phyloP scores from a whole-genome alignment of 2,797 vertebrate genomes.

The Lates japonicus region DNA sequence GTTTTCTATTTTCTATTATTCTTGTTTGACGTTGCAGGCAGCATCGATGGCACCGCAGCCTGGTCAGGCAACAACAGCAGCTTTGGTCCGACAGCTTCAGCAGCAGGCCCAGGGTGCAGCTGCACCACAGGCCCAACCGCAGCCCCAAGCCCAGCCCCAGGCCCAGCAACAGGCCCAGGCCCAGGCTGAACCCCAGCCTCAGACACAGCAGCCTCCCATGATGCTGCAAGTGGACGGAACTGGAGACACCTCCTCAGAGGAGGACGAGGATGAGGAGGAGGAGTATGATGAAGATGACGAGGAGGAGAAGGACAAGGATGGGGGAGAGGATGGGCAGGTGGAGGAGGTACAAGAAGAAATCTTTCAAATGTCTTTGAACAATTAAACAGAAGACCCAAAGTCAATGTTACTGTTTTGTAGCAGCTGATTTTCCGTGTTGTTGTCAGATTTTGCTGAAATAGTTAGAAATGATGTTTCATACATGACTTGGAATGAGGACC shows the following conservation, averaged over 20 bases:
- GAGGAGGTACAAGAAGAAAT: conserved; percentile 89
- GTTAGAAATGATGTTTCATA: neutral
- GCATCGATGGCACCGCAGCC: conserved; percentile 89
- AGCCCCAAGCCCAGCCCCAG: conserved; percentile 74
- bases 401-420: neutral
- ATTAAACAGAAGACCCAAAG: too few relatives aligned
- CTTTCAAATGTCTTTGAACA: neutral
- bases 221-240: conserved; percentile 97
- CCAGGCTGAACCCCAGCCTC: conserved; percentile 85
- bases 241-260: conserved; percentile 97
- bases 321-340: conserved; percentile 96
- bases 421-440: neutral
- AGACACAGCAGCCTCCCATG: conserved; percentile 90
- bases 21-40: conserved; percentile 88
- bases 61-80: conserved; percentile 84
- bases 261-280: conserved; percentile 98
- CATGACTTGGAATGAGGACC: neutral
- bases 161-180: conserved; percentile 87
- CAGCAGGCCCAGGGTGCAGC: conserved; percentile 83
- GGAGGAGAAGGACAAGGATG: conserved; percentile 98
- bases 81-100: conserved; percentile 87
- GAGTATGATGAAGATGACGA: conserved; percentile 99
- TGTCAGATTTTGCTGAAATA: neutral
- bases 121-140: conserved; percentile 82
- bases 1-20: neutral